Conservation (phyloP, 2,888 invertebrate species). For the Esperia sulphurella region DNA sequence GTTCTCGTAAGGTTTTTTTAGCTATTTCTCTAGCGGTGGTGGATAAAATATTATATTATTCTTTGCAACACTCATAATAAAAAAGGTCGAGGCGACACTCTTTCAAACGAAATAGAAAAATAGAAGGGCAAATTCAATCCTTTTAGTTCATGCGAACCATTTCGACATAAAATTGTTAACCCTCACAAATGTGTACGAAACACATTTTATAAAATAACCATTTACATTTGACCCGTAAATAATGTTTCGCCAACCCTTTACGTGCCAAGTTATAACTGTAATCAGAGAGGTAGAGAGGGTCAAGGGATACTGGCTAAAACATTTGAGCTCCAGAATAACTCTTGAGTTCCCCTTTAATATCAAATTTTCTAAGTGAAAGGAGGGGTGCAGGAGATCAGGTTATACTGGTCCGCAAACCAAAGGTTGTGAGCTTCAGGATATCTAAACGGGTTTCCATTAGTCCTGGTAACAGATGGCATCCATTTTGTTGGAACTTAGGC, state of each 20-base stretch:
- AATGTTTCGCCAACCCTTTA: neutral
- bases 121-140: conserved; percentile 5
- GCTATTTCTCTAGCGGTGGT: too few species aligned
- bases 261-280: neutral
- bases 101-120: conserved; percentile 3
- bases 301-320: neutral
- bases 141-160: conserved; percentile 4
- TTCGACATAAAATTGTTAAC: conserved; percentile 2
- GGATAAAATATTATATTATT: too few species aligned
- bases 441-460: neutral
- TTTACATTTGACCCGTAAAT: neutral
- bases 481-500: neutral
- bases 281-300: neutral
- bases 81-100: neutral
- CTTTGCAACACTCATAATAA: too few species aligned
- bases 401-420: neutral
- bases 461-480: neutral
- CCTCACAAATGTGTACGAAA: neutral
- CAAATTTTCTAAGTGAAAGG: neutral
- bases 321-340: neutral
- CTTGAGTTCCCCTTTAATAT: neutral
- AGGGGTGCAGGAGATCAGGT: neutral
- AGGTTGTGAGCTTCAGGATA: neutral
- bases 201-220: neutral
- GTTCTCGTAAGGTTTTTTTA: too few species aligned